Conservation (phyloP, 2,113 vertebrate species). For the Brachypodius melanocephalos region DNA sequence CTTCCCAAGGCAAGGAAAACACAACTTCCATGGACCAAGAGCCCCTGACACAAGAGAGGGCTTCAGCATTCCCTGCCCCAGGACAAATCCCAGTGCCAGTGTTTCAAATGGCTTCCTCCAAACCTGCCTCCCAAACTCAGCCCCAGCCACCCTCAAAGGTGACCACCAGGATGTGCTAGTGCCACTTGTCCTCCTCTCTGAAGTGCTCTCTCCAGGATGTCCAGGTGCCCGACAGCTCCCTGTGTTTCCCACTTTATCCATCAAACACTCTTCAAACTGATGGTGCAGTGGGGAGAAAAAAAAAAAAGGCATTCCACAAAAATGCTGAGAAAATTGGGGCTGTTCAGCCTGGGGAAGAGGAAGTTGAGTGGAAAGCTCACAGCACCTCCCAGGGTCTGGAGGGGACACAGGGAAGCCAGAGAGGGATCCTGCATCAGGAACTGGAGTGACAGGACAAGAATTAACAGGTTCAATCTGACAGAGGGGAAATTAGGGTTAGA, state of each 20-base stretch:
- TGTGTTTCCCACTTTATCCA: background rate
- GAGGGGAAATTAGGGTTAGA: background rate
- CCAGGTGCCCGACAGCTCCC: accelerated
- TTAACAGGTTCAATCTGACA: background rate
- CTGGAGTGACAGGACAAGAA: background rate
- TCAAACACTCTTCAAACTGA: background rate
- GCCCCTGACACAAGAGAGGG: background rate
- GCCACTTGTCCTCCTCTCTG: background rate
- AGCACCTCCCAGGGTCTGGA: background rate
- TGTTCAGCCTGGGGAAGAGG: background rate
- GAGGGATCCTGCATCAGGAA: background rate
- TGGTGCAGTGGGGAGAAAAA: accelerated
- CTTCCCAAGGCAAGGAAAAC: background rate
- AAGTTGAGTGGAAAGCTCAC: background rate
- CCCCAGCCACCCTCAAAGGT: background rate
- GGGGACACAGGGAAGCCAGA: background rate
- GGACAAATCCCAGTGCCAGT: background rate
- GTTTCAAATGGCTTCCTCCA: background rate
- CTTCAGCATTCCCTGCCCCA: background rate
- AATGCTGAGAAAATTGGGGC: background rate
- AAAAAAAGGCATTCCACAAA: background rate
- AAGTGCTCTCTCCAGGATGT: background rate
- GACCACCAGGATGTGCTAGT: background rate
- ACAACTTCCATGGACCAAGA: background rate
- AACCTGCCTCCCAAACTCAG: background rate